Base-by-base conservation (phyloP, 2,113 vertebrate genomes). In the Aviceda subcristata region DNA sequence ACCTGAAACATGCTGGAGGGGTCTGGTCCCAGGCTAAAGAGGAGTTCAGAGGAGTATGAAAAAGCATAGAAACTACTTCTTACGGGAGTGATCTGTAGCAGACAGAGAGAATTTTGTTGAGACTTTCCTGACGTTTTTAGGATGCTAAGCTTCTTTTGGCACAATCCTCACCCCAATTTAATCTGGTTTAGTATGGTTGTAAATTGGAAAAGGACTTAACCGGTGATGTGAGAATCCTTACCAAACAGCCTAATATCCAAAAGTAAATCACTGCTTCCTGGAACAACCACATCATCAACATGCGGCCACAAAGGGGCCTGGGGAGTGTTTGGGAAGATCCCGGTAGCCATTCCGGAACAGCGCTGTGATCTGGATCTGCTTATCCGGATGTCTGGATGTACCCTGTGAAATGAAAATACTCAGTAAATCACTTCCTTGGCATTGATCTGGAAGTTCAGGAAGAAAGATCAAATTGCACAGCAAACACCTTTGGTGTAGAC, bases 371-470 rank as follows among this genome's bases (percentile, higher is more conserved):
- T 56, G 81, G 75, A 92, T 74, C 79, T 62, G 4, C 83, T 36
- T 27, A 88, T 74, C 88, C 86, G 90, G 96, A 43, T 97, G 72
- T 84, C 56, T 51, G 92, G 72, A 86, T 93, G 56, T 77, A 74
- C 72, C 71, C 39, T 32, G 71, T 19, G 88, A 90, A 91, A 91
- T 51, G 46, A 94, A 93, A 97, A 96, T 78, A 82, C 17, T n/a
- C 79, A 15, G 64, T 87, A 96, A 96, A 92, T 86, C 92, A 77
- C 92, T 85, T 94, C 69, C 80, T 95, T 97, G 96, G 72, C 95
- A 92, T 76, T 6, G 21, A 38, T 62, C 59, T 85, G 91, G 90
- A 92, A 34, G 63, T 11, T 46, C 45, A 93, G 92, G 84, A 78
- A 46, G 91, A 29, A 78, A 86, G 87, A 88, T 96, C 93, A 86